A percentile compares a stretch with the other conserved stretches of the same genome.
These are phyloP conservation scores for Oegoconia quadripuncta DNA, from an alignment of 2,888 invertebrate genomes.

Conservation along the genomic window DNA sequence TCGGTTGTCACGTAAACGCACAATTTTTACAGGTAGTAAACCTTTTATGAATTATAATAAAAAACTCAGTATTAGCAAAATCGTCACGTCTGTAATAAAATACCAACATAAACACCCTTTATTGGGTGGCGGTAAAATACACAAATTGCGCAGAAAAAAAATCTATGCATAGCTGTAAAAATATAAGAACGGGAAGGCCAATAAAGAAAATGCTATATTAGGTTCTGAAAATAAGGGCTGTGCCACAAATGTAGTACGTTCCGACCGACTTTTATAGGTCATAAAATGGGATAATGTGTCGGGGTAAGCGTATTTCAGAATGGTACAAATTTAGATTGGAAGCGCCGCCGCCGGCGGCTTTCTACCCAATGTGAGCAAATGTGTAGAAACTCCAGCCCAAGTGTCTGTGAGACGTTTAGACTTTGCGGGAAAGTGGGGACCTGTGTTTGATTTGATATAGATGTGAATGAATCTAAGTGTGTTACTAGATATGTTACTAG, in stretches of 20 bases:
- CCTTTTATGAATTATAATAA: conserved; percentile 65
- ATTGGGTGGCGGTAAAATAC: conserved; percentile 59
- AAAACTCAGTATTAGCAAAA: conserved; percentile 59
- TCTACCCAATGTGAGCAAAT: conserved; percentile 57
- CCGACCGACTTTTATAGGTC: conserved; percentile 74
- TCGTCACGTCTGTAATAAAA: conserved; percentile 64
- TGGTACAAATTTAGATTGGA: conserved; percentile 73
- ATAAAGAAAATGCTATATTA: conserved; percentile 71
- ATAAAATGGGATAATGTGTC: conserved; percentile 76
- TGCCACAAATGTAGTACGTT: conserved; percentile 72
- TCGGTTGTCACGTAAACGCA: conserved; percentile 8
- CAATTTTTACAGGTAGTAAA: conserved; percentile 13
- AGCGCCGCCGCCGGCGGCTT: conserved; percentile 52
- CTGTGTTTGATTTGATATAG: no score
- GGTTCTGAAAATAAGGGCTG: conserved; percentile 72
- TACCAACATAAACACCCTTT: conserved; percentile 59
- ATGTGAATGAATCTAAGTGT: no score
- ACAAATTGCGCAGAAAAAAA: conserved; percentile 58
- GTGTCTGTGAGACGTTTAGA: conserved; percentile 34
- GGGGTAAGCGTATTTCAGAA: conserved; percentile 74
- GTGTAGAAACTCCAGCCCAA: conserved; percentile 44
- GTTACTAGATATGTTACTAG: no score
- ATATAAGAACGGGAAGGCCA: conserved; percentile 58
- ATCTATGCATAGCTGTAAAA: conserved; percentile 67
- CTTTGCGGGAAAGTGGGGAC: conserved; percentile 24